These are phyloP conservation scores for Apogon hyalosoma DNA, from an alignment of 2,797 vertebrate species.

Conservation along the genomic window DNA sequence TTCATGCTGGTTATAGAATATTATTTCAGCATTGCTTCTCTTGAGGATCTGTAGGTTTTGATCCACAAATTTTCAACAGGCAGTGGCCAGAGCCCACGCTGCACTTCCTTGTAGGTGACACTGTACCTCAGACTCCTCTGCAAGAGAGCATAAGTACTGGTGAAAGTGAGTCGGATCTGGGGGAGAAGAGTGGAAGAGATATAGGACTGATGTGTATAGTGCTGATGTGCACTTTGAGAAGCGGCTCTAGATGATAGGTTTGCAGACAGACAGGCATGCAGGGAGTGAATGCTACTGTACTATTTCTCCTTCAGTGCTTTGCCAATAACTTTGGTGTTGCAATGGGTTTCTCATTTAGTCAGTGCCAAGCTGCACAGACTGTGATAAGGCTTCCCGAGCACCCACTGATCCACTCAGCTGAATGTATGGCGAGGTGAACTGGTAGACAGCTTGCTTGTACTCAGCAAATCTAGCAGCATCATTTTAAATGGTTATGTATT, in stretches of 20 bases:
- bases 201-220: conserved; percentile 46
- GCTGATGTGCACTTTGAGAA: conserved; percentile 68
- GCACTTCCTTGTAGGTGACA: conserved; percentile 10
- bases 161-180: conserved; percentile 20
- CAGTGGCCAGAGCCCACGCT: not conserved
- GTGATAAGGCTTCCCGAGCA: conserved; percentile 71
- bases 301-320: conserved; percentile 68
- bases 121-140: conserved; percentile 11
- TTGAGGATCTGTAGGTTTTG: not conserved
- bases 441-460: conserved; percentile 45
- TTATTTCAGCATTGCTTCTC: too few relatives aligned
- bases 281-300: conserved; percentile 54
- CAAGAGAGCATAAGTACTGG: conserved; percentile 12
- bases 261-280: conserved; percentile 36
- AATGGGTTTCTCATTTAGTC: conserved; percentile 71
- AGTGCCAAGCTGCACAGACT: conserved; percentile 71
- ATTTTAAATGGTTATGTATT: conserved; percentile 57
- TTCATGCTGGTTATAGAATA: too few relatives aligned
- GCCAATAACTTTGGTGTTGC: conserved; percentile 70
- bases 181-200: conserved; percentile 27
- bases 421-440: conserved; percentile 52
- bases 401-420: conserved; percentile 62
- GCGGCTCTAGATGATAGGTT: conserved; percentile 24
- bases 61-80: not conserved
- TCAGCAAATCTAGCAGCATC: conserved; percentile 47